Evolutionary conservation across 2,113 vertebrate genomes (phyloP).

Genomic region (Esox niger): DNA sequence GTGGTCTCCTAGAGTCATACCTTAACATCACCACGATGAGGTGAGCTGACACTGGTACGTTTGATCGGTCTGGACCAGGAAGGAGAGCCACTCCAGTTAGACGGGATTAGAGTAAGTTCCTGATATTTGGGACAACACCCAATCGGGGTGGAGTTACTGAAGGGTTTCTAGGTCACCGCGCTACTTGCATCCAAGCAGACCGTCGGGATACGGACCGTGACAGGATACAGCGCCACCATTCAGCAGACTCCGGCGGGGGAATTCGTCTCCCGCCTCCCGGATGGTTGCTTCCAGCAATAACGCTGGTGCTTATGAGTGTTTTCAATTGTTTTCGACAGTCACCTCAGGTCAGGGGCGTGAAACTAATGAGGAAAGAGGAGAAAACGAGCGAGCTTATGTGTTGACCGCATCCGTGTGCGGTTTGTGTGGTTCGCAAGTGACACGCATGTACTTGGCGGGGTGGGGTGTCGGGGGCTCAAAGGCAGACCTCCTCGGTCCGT

Average conservation of each 20-base stretch:
- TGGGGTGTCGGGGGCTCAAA: conserved; percentile 55
- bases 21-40: background rate
- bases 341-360: background rate
- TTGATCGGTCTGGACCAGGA: conserved; percentile 46
- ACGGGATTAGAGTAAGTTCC: conserved; percentile 62
- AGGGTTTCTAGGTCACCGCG: conserved; percentile 47
- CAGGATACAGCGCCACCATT: conserved; percentile 31
- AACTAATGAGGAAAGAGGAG: background rate
- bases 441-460: no score
- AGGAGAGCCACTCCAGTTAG: conserved; percentile 42
- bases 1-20: background rate
- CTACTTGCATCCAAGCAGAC: conserved; percentile 23
- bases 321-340: background rate
- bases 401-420: background rate
- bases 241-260: background rate
- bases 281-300: background rate
- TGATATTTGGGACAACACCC: conserved; percentile 68
- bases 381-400: background rate
- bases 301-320: background rate
- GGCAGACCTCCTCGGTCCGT: conserved; percentile 75
- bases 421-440: conserved; percentile 1
- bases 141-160: conserved; percentile 54
- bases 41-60: conserved; percentile 23
- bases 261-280: background rate
- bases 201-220: conserved; percentile 21